A percentile compares a stretch with the other conserved stretches of the same genome.
These are phyloP conservation scores for Peromyscus californicus DNA, from an alignment of 2,113 vertebrate genomes.

Conservation along the genomic window DNA sequence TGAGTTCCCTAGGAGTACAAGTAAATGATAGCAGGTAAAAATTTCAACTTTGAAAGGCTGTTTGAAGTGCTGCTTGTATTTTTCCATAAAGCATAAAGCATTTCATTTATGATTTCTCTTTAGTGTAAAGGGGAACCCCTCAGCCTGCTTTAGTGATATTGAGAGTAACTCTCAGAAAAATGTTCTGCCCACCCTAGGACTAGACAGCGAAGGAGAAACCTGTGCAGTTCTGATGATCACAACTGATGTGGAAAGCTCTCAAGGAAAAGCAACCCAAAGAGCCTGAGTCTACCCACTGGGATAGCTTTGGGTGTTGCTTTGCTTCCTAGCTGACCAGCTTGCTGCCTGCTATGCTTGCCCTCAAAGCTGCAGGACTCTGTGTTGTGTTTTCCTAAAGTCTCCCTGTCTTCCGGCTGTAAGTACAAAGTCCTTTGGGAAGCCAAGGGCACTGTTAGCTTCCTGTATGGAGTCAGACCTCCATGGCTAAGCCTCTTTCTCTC, in stretches of 20 bases:
- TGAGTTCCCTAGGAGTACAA: not conserved
- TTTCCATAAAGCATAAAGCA: constrained; percentile 16
- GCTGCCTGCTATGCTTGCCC: not conserved
- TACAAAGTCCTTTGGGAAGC: constrained; percentile 41
- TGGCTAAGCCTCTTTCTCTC: not conserved
- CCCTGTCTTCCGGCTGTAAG: not conserved
- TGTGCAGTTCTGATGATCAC: not conserved
- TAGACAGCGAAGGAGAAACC: not conserved
- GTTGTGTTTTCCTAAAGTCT: constrained; percentile 27
- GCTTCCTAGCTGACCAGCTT: not conserved
- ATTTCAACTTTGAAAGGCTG: not conserved
- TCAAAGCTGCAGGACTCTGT: not conserved
- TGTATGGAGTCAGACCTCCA: constrained; percentile 26
- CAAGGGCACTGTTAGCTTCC: constrained; percentile 11
- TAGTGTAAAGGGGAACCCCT: not conserved
- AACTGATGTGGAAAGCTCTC: not conserved
- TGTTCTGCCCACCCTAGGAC: not conserved
- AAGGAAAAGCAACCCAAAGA: not conserved
- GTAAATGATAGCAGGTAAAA: constrained; percentile 1
- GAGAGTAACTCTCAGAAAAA: not conserved
- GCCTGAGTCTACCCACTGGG: not conserved
- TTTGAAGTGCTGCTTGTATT: not conserved
- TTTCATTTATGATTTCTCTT: constrained; percentile 24
- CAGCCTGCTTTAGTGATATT: not conserved
- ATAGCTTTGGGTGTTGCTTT: not conserved